A percentile compares a stretch with the other conserved stretches of the same genome.
Evolutionary conservation across 1,140 invertebrate species (phyloP).

Genomic region (Aphidius gifuensis): DNA sequence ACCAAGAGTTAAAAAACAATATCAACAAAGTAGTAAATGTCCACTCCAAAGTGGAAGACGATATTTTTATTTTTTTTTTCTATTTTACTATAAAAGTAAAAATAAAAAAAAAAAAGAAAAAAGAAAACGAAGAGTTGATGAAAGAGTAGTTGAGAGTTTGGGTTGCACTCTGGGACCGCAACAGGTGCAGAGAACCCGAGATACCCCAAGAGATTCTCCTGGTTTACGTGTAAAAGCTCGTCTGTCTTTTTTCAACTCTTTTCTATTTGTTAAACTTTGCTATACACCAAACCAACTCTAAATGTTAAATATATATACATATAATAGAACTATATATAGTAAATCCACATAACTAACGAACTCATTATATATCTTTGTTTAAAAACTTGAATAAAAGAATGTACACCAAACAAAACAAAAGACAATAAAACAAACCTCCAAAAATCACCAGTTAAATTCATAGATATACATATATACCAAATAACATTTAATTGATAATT

Average conservation of each 20-base stretch:
- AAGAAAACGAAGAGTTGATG: neutral
- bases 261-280: neutral
- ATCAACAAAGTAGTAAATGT: too few species aligned
- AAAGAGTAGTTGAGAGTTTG: conserved; percentile 3
- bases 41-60: too few species aligned
- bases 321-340: conserved; percentile 1
- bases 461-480: too few species aligned
- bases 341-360: conserved; percentile 14
- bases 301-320: too few species aligned
- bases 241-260: neutral
- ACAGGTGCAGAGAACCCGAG: conserved; percentile 18
- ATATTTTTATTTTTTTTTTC: too few species aligned
- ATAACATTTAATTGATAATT: too few species aligned
- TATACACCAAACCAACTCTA: neutral
- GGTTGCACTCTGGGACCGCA: conserved; percentile 13
- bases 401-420: too few species aligned
- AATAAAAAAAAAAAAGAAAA: neutral
- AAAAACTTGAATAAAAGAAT: neutral
- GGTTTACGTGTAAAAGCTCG: conserved; percentile 4
- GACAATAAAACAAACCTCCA: too few species aligned
- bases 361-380: conserved; percentile 7
- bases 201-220: conserved; percentile 13
- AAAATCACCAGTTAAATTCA: too few species aligned
- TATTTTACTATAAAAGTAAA: neutral
- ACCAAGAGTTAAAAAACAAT: too few species aligned